Conservation (phyloP, 1,140 invertebrate species). For the Spodoptera frugiperda region DNA sequence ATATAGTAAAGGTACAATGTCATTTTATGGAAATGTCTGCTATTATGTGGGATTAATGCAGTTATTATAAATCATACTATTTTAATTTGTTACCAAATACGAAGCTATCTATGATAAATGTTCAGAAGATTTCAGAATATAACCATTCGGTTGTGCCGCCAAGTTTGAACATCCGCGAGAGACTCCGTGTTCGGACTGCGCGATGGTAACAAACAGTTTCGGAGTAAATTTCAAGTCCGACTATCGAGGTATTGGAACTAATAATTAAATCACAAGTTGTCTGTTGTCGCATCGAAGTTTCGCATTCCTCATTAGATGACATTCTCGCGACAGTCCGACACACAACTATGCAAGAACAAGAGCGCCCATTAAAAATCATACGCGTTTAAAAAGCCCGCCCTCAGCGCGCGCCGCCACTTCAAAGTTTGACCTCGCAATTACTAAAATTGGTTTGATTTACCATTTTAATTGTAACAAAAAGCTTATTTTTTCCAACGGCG, state of each 20-base stretch:
- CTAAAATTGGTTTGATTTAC: constrained; percentile 86
- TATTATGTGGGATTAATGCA: no score
- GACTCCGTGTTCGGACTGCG: not conserved
- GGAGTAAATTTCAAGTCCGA: constrained; percentile 4
- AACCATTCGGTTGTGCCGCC: not conserved
- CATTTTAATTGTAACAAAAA: constrained; percentile 86
- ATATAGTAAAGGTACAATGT: no score
- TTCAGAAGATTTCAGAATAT: not conserved
- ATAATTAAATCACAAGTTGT: constrained; percentile 24
- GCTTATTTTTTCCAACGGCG: constrained; percentile 82
- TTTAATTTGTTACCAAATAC: no score
- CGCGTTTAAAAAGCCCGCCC: constrained; percentile 73
- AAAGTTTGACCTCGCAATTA: constrained; percentile 86
- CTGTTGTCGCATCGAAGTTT: not conserved
- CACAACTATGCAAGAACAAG: constrained; percentile 46
- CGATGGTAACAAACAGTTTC: constrained; percentile 20
- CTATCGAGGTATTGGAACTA: constrained; percentile 3
- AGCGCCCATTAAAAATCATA: constrained; percentile 79
- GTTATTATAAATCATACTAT: no score
- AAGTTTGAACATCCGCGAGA: not conserved
- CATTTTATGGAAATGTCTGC: no score
- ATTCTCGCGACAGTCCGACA: constrained; percentile 38
- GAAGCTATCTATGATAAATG: no score
- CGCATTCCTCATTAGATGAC: constrained; percentile 18
- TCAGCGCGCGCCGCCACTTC: constrained; percentile 73